Evolutionary conservation across 2,113 vertebrate species (phyloP), one percentile per base, ranked within the genome.

Genomic region (Bos javanicus): DNA sequence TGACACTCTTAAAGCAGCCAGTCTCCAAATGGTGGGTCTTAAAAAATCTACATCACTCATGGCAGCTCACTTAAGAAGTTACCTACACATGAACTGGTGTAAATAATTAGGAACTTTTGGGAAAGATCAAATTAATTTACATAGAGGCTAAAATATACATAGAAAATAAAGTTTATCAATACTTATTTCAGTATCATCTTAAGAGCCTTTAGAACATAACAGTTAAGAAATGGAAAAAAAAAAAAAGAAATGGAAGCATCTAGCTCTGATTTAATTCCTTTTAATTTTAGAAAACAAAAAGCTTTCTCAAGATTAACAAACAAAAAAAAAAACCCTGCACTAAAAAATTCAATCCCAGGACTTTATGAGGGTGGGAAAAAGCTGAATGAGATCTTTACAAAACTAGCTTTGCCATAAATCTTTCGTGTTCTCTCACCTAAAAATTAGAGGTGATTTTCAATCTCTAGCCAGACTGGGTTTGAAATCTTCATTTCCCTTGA

Each of bases 401-500:
- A 62, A 94, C 91, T 52, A 30, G 83, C 59, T 92, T 23, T 50
- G 43, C 7, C 30, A 92, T 13, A 87, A 87, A 71, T 90, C 25
- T 87, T 96, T 88, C n/a, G 13, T 91, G 96, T 92, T 97, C 90
- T 60, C 91, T 97, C 94, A 89, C 1, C 0, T 54, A 85, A 64
- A 95, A 97, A 97, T 64, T 87, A 98, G 95, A 98, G 97, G 96
- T 4, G 12, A 96, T 85, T 98, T 97, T 81, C 96, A 97, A 95
- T 7, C 97, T 93, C 96, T 97, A 94, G 94, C 90, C 95, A 95
- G 97, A 78, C 96, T 28, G 95, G 92, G 88, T 98, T 98, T 28
- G 74, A 74, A 98, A 98, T 95, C 98, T 91, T 85, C 84, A 87
- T 97, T 98, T 98, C 97, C 95, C 98, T 98, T 98, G 97, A 98